These are phyloP conservation scores for Magallana gigas DNA, from an alignment of 1,140 invertebrate genomes.

Conservation along the genomic window DNA sequence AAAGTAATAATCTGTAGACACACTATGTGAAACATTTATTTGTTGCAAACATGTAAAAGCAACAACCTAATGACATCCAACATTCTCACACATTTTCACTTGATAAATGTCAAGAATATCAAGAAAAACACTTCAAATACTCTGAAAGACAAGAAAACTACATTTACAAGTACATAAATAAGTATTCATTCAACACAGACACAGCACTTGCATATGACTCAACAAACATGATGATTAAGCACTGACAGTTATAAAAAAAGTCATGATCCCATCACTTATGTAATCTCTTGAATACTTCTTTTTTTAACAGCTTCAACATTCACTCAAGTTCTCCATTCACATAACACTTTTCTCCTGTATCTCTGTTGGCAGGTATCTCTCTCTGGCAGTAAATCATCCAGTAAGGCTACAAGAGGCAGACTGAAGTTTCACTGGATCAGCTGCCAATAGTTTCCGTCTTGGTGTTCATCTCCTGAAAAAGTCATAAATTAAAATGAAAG, in stretches of 20 bases:
- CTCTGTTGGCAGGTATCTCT: not conserved
- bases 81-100: too few relatives aligned
- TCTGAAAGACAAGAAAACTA: not conserved
- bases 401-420: too few relatives aligned
- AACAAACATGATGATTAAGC: not conserved
- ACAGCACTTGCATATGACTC: not conserved
- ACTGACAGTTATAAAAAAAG: constrained; percentile 22
- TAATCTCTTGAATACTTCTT: not conserved
- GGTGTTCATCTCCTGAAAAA: too few relatives aligned
- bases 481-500: too few relatives aligned
- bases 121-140: not conserved
- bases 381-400: not conserved
- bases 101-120: not conserved
- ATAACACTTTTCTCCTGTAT: not conserved
- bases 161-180: not conserved
- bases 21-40: too few relatives aligned
- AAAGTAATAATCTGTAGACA: too few relatives aligned
- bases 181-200: not conserved
- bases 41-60: too few relatives aligned
- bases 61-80: too few relatives aligned
- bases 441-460: too few relatives aligned
- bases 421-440: too few relatives aligned
- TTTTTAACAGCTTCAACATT: not conserved
- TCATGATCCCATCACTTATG: constrained; percentile 13
- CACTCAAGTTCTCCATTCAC: constrained; percentile 19